Conservation (phyloP, 2,113 vertebrate genomes). For the Lepus timidus region DNA sequence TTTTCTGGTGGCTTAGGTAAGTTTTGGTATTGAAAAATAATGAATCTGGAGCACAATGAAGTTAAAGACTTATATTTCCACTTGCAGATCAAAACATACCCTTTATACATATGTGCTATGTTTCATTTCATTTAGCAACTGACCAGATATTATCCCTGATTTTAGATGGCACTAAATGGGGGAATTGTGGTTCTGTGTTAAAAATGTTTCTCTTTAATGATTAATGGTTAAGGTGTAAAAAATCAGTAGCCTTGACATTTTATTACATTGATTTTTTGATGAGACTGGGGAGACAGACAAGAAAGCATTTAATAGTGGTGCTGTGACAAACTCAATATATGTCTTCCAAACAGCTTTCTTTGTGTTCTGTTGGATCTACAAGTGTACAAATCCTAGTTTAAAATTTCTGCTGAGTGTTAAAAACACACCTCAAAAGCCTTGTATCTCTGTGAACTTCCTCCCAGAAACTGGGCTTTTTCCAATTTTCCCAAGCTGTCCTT, state of each 20-base stretch:
- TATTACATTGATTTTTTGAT: not conserved
- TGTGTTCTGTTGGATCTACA: not conserved
- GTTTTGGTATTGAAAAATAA: not conserved
- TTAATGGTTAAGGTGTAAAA: not conserved
- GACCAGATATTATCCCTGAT: not conserved
- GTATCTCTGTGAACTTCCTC: not conserved
- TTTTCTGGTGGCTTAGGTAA: not conserved
- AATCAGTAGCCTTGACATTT: not conserved
- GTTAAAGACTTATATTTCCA: not conserved
- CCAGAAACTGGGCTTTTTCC: not conserved
- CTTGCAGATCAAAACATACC: not conserved
- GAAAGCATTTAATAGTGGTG: not conserved
- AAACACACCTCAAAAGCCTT: not conserved
- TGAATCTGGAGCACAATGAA: not conserved
- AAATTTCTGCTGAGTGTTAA: not conserved
- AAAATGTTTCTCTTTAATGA: not conserved
- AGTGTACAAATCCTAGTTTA: no score
- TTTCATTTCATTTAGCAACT: slow-evolving; percentile 11
- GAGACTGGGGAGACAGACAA: not conserved
- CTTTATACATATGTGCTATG: not conserved
- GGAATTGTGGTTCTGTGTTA: not conserved
- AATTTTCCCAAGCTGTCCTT: not conserved
- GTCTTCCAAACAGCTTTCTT: not conserved
- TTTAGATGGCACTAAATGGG: not conserved
- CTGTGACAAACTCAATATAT: not conserved